Evolutionary conservation across 2,113 vertebrate species (phyloP).

Genomic region (Eptesicus fuscus): DNA sequence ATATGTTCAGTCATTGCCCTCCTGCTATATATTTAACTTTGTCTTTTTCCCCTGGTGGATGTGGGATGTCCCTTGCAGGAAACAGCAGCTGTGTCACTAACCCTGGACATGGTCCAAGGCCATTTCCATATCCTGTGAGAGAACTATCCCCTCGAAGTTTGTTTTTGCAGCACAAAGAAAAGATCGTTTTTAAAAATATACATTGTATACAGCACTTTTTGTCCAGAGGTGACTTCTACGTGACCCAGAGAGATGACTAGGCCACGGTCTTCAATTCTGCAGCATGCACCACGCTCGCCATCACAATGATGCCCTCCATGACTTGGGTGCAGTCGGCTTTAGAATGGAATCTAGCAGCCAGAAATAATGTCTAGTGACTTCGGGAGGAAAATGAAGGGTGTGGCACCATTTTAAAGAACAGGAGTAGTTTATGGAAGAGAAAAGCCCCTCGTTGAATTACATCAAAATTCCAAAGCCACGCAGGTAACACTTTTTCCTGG

Average conservation of each 20-base stretch:
- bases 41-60: conserved; percentile 56
- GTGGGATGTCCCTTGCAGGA: conserved; percentile 65
- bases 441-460: background rate
- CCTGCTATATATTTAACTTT: conserved; percentile 67
- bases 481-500: background rate
- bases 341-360: background rate
- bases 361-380: background rate
- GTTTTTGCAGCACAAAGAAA: conserved; percentile 66
- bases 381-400: background rate
- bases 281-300: background rate
- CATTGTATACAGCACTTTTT: conserved; percentile 42
- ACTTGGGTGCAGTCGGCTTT: background rate
- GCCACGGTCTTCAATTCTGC: background rate
- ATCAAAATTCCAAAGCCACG: conserved; percentile 23
- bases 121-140: conserved; percentile 73
- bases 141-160: conserved; percentile 59
- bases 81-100: conserved; percentile 68
- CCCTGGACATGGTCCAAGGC: conserved; percentile 61
- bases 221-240: conserved; percentile 49
- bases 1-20: conserved; percentile 47
- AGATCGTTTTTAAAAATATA: conserved; percentile 58
- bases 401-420: background rate
- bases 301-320: background rate
- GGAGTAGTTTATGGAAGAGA: background rate
- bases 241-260: conserved; percentile 17